Conservation (phyloP, 2,797 vertebrate genomes). For the Oreochromis grahami region DNA sequence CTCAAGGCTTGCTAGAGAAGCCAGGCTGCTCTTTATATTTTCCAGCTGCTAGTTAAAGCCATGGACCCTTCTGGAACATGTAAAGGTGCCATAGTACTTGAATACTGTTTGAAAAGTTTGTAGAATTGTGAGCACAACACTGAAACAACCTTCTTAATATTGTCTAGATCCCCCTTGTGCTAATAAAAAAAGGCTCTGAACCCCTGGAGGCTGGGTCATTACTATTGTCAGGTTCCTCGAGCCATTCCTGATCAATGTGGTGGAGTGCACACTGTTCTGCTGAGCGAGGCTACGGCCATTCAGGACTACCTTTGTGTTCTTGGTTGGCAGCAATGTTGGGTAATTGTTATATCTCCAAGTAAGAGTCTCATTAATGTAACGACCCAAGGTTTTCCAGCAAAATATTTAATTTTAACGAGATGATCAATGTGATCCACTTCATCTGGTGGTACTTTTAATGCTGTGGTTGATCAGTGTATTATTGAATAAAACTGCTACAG, state of each 20-base stretch:
- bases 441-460: neutral
- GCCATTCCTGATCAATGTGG: neutral
- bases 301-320: neutral
- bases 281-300: neutral
- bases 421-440: neutral
- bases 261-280: neutral
- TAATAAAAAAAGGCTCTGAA: neutral
- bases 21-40: constrained; percentile 14
- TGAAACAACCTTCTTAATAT: neutral
- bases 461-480: neutral
- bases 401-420: neutral
- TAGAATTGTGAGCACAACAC: neutral
- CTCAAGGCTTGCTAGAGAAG: constrained; percentile 37
- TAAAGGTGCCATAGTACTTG: neutral
- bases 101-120: neutral
- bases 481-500: neutral
- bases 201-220: neutral
- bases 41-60: constrained; percentile 27
- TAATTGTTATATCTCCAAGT: neutral
- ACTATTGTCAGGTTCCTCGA: neutral
- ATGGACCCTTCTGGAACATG: constrained; percentile 10
- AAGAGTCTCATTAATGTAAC: neutral
- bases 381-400: neutral
- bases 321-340: neutral
- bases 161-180: neutral